These are phyloP conservation scores for Gymnosoma rotundatum DNA, from an alignment of 2,888 invertebrate species.

Conservation along the genomic window DNA sequence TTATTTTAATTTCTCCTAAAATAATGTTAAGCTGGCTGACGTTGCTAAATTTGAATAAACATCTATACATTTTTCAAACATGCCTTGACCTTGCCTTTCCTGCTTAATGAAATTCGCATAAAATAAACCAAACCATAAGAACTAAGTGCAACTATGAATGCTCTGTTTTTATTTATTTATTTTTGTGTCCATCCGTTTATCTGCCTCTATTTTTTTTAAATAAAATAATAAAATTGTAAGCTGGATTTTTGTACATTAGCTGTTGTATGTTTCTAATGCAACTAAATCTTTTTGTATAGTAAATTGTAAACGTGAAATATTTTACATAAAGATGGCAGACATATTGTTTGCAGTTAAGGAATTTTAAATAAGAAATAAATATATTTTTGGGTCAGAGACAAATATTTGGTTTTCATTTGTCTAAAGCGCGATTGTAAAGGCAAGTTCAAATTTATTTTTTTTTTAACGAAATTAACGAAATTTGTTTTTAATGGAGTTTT, in stretches of 20 bases:
- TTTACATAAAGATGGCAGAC: constrained; percentile 14
- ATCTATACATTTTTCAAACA: background rate
- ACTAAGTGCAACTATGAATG: background rate
- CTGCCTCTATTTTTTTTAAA: background rate
- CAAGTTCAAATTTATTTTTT: too few species aligned
- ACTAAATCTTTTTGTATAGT: background rate
- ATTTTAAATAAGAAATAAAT: constrained; percentile 31
- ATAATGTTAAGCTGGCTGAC: too few species aligned
- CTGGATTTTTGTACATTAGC: constrained; percentile 42
- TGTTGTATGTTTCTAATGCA: constrained; percentile 14
- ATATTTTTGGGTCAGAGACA: constrained; percentile 3
- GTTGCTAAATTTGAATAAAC: background rate
- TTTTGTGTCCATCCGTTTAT: background rate
- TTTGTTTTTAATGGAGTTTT: too few species aligned
- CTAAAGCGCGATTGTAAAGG: too few species aligned
- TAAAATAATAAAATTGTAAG: constrained; percentile 27
- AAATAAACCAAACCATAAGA: background rate
- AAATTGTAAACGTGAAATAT: constrained; percentile 20
- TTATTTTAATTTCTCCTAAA: too few species aligned
- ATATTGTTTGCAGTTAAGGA: constrained; percentile 35
- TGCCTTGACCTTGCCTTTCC: background rate
- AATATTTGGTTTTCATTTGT: background rate
- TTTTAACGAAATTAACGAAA: background rate
- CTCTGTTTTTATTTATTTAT: constrained; percentile 10
- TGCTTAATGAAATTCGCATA: background rate